Conservation (phyloP, 2,888 invertebrate species). For the Calameuta idolon region DNA sequence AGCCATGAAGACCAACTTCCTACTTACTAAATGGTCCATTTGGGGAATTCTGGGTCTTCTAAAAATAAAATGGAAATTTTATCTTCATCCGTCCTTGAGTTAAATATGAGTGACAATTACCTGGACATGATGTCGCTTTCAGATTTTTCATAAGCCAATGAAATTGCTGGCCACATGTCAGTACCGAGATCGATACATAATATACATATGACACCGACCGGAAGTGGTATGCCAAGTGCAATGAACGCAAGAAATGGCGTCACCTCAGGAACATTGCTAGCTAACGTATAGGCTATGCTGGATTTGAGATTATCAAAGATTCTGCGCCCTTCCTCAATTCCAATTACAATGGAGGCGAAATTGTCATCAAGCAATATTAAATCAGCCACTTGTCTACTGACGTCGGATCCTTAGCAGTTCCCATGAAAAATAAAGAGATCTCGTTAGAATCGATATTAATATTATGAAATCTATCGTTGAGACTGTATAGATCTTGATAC, state of each 20-base stretch:
- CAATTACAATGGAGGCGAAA: slow-evolving; percentile 74
- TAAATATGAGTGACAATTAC: slow-evolving; percentile 26
- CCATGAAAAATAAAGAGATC: slow-evolving; percentile 35
- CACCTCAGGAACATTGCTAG: slow-evolving; percentile 72
- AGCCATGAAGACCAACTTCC: slow-evolving; percentile 79
- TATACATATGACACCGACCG: slow-evolving; percentile 72
- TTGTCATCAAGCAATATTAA: slow-evolving; percentile 74
- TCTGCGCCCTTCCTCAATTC: slow-evolving; percentile 70
- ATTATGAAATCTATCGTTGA: not conserved
- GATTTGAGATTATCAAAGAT: slow-evolving; percentile 74
- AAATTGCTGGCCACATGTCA: slow-evolving; percentile 83
- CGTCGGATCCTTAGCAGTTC: slow-evolving; percentile 61
- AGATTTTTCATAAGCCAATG: slow-evolving; percentile 81
- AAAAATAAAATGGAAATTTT: not conserved
- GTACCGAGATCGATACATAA: slow-evolving; percentile 84
- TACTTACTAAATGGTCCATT: slow-evolving; percentile 70
- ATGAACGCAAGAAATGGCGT: slow-evolving; percentile 72
- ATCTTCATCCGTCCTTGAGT: not conserved
- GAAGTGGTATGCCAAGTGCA: slow-evolving; percentile 69
- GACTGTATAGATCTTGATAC: slow-evolving; percentile 44
- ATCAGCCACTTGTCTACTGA: slow-evolving; percentile 72
- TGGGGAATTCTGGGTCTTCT: slow-evolving; percentile 55
- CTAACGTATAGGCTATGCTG: slow-evolving; percentile 71
- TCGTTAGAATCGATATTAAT: not conserved
- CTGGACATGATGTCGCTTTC: slow-evolving; percentile 80